phyloP scores from a whole-genome alignment of 2,888 invertebrate species.

The Tenthredo scrophulariae region DNA sequence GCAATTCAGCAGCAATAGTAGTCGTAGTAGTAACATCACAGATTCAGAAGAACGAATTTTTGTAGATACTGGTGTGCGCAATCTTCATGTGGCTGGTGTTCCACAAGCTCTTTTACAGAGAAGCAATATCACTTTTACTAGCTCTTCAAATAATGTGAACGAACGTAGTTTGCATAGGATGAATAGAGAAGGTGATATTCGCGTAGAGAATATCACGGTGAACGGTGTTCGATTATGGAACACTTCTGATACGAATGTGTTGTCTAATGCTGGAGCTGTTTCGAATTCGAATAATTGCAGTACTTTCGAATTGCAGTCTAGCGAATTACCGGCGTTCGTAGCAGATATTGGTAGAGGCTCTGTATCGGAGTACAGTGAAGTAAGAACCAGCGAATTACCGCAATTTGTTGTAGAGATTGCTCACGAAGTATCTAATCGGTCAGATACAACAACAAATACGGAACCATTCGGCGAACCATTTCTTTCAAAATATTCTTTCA shows the following conservation, averaged over 20 bases:
- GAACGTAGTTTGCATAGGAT: neutral
- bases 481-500: neutral
- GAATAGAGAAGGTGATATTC: neutral
- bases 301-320: constrained; percentile 58
- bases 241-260: neutral
- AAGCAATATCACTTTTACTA: neutral
- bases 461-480: neutral
- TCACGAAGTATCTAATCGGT: neutral
- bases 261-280: neutral
- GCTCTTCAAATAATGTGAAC: neutral
- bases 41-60: neutral
- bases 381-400: constrained; percentile 54
- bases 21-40: neutral
- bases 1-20: constrained; percentile 16
- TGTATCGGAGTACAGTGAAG: constrained; percentile 43
- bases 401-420: constrained; percentile 43
- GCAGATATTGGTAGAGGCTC: constrained; percentile 53
- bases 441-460: neutral
- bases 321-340: constrained; percentile 62
- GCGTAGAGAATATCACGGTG: neutral
- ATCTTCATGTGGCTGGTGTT: neutral
- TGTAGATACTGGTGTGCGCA: neutral
- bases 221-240: neutral
- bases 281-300: neutral
- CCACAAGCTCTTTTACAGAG: neutral